phyloP scores from a whole-genome alignment of 2,888 invertebrate genomes.

The Lycocerus yunnanus region DNA sequence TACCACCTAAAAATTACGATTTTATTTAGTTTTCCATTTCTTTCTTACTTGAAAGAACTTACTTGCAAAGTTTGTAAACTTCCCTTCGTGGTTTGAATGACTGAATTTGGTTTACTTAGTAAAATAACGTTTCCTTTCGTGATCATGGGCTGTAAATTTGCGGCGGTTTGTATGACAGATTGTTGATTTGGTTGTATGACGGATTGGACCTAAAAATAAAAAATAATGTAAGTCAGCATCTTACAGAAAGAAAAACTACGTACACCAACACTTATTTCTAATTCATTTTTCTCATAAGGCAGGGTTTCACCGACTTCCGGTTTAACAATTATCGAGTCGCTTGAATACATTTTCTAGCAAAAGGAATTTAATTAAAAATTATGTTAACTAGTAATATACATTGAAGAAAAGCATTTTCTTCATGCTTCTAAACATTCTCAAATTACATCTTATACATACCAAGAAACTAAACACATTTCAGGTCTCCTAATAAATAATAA shows the following conservation, averaged over 20 bases:
- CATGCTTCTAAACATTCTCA: background rate
- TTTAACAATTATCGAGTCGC: background rate
- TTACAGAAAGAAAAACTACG: background rate
- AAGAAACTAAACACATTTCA: background rate
- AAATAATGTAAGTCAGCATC: background rate
- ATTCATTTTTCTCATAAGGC: background rate
- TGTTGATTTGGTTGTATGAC: slow-evolving; percentile 96
- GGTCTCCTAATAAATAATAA: background rate
- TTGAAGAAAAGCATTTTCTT: background rate
- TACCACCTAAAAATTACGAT: slow-evolving; percentile 59
- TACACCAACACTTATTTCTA: background rate
- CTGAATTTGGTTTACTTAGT: slow-evolving; percentile 88
- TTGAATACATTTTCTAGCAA: background rate
- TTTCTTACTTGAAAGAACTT: slow-evolving; percentile 40
- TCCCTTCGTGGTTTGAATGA: slow-evolving; percentile 90
- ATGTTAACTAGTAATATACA: background rate
- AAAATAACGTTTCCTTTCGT: slow-evolving; percentile 89
- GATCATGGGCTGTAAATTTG: slow-evolving; percentile 81
- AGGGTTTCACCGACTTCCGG: background rate
- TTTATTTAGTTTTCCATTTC: background rate
- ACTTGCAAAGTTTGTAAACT: slow-evolving; percentile 87
- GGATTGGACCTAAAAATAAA: slow-evolving; percentile 78
- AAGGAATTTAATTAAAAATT: background rate
- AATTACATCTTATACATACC: background rate
- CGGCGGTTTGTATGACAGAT: slow-evolving; percentile 93